Evolutionary conservation across 2,797 vertebrate genomes (phyloP).

Genomic region (Leuciscus waleckii): DNA sequence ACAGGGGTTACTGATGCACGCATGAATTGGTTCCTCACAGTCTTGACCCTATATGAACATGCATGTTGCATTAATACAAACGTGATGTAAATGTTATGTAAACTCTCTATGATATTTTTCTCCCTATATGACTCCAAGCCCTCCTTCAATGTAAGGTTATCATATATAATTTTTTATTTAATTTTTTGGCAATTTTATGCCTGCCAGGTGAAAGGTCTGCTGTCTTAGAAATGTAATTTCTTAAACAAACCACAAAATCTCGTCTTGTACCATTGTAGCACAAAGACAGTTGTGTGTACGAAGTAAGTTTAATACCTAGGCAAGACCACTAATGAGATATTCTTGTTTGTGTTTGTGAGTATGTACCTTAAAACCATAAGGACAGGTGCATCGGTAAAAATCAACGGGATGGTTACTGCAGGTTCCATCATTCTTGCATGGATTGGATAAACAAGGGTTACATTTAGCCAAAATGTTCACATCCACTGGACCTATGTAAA

Average conservation of each 20-base stretch:
- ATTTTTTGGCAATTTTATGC: no score
- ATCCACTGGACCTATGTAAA: conserved; percentile 87
- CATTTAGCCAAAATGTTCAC: conserved; percentile 93
- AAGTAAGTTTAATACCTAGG: not conserved
- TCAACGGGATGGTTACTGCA: conserved; percentile 94
- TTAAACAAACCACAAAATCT: not conserved
- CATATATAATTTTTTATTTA: not conserved
- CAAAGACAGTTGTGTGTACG: not conserved
- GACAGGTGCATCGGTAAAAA: conserved; percentile 95
- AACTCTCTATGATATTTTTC: not conserved
- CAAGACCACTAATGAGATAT: not conserved
- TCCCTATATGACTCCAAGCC: not conserved
- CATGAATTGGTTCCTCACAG: conserved; percentile 93
- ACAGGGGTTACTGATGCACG: conserved; percentile 94
- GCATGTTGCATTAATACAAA: not conserved
- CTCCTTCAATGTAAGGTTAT: not conserved
- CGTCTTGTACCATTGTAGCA: no score
- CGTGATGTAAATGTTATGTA: not conserved
- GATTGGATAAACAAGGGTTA: conserved; percentile 93
- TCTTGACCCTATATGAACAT: conserved; percentile 85
- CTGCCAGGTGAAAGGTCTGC: not conserved
- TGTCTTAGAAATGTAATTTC: not conserved
- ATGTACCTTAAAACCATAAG: conserved; percentile 95
- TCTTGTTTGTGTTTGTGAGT: conserved; percentile 4
- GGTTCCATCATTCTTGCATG: conserved; percentile 95